phyloP scores from a whole-genome alignment of 2,888 invertebrate genomes.

The Vanessa cardui region DNA sequence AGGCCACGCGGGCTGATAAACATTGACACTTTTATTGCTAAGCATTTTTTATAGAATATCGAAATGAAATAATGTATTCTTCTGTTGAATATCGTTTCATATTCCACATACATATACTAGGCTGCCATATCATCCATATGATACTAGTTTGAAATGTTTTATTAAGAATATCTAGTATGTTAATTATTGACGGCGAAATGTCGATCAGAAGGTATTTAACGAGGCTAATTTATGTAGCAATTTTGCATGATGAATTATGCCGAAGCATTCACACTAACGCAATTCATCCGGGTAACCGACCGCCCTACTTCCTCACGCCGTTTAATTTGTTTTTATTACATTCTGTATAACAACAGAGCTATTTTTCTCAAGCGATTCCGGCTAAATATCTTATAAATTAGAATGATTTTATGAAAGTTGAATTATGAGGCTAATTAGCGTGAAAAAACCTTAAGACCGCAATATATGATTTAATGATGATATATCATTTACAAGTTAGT shows the following conservation, averaged over 20 bases:
- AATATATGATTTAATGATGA: background rate
- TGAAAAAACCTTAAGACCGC: background rate
- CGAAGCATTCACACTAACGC: constrained; percentile 42
- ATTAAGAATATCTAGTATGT: background rate
- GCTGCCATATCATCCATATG: background rate
- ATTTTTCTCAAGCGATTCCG: constrained; percentile 13
- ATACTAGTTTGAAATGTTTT: too few species aligned
- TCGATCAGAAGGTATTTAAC: background rate
- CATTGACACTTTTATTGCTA: constrained; percentile 75
- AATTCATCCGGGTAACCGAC: constrained; percentile 41
- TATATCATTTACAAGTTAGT: too few species aligned
- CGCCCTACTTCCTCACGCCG: constrained; percentile 39
- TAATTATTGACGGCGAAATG: constrained; percentile 13
- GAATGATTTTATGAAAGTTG: constrained; percentile 1
- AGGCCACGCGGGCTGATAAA: constrained; percentile 70
- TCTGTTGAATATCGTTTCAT: too few species aligned
- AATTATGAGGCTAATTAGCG: constrained; percentile 6
- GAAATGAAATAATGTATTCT: background rate
- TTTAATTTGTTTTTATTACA: constrained; percentile 38
- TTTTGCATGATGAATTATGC: constrained; percentile 9
- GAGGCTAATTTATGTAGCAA: background rate
- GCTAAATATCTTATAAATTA: constrained; percentile 14
- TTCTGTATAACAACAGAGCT: constrained; percentile 24
- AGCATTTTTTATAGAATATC: background rate
- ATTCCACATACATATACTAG: background rate